phyloP scores from a whole-genome alignment of 2,888 invertebrate species.

The Lycophotia porphyrea region DNA sequence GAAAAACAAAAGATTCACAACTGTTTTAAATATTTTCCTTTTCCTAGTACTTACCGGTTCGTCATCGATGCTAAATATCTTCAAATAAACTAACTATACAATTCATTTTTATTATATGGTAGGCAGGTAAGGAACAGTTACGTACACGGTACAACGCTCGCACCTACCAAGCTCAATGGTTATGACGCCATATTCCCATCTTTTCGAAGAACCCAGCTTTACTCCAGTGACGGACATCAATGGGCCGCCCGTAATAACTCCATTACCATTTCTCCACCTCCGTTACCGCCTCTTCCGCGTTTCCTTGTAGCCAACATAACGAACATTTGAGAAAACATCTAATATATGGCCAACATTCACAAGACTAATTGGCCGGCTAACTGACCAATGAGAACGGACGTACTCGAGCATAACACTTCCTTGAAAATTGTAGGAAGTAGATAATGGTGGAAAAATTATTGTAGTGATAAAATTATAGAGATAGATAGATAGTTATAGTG shows the following conservation, averaged over 20 bases:
- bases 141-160: too few relatives aligned
- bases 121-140: too few relatives aligned
- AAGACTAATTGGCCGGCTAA: constrained; percentile 30
- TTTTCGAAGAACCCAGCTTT: constrained; percentile 13
- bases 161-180: background rate
- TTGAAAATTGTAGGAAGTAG: constrained; percentile 41
- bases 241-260: background rate
- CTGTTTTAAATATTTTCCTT: too few relatives aligned
- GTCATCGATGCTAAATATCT: too few relatives aligned
- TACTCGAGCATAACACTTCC: constrained; percentile 43
- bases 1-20: too few relatives aligned
- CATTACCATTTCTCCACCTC: constrained; percentile 21
- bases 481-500: background rate
- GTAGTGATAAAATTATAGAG: background rate
- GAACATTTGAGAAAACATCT: constrained; percentile 38
- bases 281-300: constrained; percentile 49
- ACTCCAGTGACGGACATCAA: background rate
- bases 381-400: constrained; percentile 37
- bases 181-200: background rate
- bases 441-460: constrained; percentile 6
- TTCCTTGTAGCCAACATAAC: constrained; percentile 30
- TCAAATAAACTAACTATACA: too few relatives aligned
- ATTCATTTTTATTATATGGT: too few relatives aligned
- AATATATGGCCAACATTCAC: constrained; percentile 16
- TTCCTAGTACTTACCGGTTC: too few relatives aligned